Base-by-base conservation (phyloP, 2,797 vertebrate genomes). In the Thalassophryne amazonica region DNA sequence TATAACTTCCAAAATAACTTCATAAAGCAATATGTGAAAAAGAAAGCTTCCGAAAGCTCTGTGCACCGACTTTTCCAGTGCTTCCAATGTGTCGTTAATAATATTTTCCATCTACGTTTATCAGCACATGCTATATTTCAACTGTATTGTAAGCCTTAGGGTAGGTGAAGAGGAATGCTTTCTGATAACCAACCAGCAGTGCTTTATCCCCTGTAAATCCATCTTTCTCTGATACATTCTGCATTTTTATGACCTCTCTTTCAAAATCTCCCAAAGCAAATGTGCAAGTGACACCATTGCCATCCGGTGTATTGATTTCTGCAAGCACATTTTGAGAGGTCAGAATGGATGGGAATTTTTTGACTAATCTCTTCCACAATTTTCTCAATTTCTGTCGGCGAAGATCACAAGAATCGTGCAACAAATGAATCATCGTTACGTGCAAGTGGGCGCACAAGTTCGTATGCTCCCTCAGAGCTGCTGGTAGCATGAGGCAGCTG, bases 401-500 rank as follows among this genome's bases (percentile, higher is more conserved):
- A 19, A 64, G 69, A 83, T 78, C 65, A 75, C 36, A 40, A 59
- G 60, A 82, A 69, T 72, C 61, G 58, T 58, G 77, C 60, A 61
- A 69, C 66, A 85, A 82, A 87, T 72, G 70, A 68, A 89, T 89
- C 71, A 83, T 85, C 85, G 78, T 42, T 40, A 34, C 41, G 51
- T 69, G 69, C 65, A 63, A 61, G 69, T 64, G 63, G 60, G 65
- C 78, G 76, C 60, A 58, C 84, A 89, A 83, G 61, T 87, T 86
- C 72, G 60, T 63, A 35, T 69, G 84, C 66, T 74, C 69, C 55
- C 68, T 71, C 81, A 56, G 49, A 69, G 69, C 72, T 60, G 35
- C 83, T 73, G 78, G 74, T 66, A 70, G 82, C 78, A 88, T 86
- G 83, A 89, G 76, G 87, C 50, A 51, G 63, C 78, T 71, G 69